Evolutionary conservation across 2,888 invertebrate genomes (phyloP).

Genomic region (Parasteatoda lunata): DNA sequence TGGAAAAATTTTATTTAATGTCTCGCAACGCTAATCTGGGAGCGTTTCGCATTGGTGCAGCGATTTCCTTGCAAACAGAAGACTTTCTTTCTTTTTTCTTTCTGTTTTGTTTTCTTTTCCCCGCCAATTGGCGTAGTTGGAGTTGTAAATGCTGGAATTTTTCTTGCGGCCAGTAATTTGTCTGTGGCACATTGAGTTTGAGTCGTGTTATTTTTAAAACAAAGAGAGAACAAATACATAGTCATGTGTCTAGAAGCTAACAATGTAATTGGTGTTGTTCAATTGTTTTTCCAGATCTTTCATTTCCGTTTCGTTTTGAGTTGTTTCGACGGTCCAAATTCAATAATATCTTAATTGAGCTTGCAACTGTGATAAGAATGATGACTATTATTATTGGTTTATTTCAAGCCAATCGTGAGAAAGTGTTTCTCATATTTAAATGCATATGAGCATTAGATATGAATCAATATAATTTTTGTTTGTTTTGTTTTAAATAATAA

Average conservation of each 20-base stretch:
- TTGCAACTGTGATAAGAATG: no score
- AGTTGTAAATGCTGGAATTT: neutral
- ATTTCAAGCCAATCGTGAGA: no score
- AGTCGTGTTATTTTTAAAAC: no score
- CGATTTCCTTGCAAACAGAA: slow-evolving; percentile 12
- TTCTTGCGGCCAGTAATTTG: slow-evolving; percentile 58
- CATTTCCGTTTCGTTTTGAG: slow-evolving; percentile 8
- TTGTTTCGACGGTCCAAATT: no score
- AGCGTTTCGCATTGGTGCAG: neutral
- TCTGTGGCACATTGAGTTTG: neutral
- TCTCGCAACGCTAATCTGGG: slow-evolving; percentile 20
- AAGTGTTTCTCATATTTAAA: no score
- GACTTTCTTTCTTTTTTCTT: neutral
- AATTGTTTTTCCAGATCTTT: slow-evolving; percentile 21
- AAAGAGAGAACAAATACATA: no score
- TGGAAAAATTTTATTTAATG: slow-evolving; percentile 58
- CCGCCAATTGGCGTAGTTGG: no score
- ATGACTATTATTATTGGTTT: no score
- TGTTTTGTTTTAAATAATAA: no score
- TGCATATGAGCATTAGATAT: no score
- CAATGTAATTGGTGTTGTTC: slow-evolving; percentile 41
- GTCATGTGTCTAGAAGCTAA: slow-evolving; percentile 48
- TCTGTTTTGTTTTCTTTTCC: neutral
- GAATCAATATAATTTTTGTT: no score
- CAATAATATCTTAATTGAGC: no score